Evolutionary conservation across 1,140 invertebrate species (phyloP).

Genomic region (Papilio helenus): DNA sequence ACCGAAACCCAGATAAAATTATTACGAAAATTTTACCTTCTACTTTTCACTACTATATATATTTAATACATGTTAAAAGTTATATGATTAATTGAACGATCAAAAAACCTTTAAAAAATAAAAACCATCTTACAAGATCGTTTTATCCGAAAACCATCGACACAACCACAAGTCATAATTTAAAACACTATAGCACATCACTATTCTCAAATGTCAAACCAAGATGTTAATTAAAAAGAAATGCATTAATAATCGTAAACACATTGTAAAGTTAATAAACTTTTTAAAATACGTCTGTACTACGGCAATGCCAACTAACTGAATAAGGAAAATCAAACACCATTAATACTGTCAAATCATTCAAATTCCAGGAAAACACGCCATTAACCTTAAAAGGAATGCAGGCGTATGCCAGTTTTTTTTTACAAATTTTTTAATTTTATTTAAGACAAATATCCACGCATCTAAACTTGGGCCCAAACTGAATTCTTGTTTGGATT

Average conservation of each 20-base stretch:
- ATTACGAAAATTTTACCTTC: too few relatives aligned
- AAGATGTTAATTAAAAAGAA: not conserved
- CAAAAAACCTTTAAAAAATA: slow-evolving; percentile 7
- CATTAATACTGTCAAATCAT: slow-evolving; percentile 29
- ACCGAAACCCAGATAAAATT: not conserved
- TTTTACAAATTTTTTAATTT: not conserved
- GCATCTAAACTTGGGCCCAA: too few relatives aligned
- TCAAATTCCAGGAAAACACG: slow-evolving; percentile 49
- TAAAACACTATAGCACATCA: slow-evolving; percentile 15
- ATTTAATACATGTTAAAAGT: not conserved
- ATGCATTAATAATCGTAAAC: not conserved
- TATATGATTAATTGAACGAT: not conserved
- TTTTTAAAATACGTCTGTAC: not conserved
- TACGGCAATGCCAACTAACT: not conserved
- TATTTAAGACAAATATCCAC: not conserved
- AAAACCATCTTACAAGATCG: slow-evolving; percentile 50
- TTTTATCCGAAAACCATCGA: slow-evolving; percentile 49
- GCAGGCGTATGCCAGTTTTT: not conserved
- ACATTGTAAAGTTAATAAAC: not conserved
- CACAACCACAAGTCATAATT: slow-evolving; percentile 54
- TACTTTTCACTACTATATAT: too few relatives aligned
- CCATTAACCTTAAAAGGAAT: slow-evolving; percentile 34
- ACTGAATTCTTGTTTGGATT: too few relatives aligned
- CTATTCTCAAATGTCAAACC: slow-evolving; percentile 12
- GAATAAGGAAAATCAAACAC: slow-evolving; percentile 29